Percentiles rank a stretch among this genome's conserved stretches.
Evolutionary conservation across 2,888 invertebrate genomes (phyloP).

Genomic region (Mayetiola destructor): DNA sequence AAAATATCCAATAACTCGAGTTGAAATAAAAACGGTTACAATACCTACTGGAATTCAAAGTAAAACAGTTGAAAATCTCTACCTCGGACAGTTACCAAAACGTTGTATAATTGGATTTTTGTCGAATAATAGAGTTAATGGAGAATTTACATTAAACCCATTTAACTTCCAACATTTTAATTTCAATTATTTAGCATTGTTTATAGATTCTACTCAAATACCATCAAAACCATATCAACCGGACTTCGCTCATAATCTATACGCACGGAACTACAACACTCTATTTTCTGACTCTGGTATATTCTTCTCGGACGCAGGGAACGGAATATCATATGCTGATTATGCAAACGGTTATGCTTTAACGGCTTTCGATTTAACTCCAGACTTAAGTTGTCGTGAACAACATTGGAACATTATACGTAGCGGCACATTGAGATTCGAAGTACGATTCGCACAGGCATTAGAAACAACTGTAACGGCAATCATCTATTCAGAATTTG

Average conservation of each 20-base stretch:
- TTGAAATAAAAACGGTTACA: slow-evolving; percentile 14
- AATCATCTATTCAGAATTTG: neutral
- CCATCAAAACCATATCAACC: neutral
- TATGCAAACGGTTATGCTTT: neutral
- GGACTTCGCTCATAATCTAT: neutral
- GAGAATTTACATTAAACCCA: neutral
- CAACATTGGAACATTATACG: neutral
- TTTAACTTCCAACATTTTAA: neutral
- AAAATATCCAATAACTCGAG: slow-evolving; percentile 7
- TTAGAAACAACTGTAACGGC: neutral
- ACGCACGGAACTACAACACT: neutral
- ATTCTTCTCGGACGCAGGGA: neutral
- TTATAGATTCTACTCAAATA: neutral
- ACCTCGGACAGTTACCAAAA: neutral
- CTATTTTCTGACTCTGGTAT: neutral
- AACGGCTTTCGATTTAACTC: neutral
- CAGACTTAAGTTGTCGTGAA: neutral
- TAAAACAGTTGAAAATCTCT: neutral
- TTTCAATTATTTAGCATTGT: neutral
- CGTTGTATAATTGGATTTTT: neutral
- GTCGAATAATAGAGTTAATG: neutral
- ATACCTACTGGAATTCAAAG: neutral
- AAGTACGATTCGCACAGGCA: neutral
- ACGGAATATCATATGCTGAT: neutral
- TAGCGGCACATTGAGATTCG: neutral